Base-by-base conservation (phyloP, 2,113 vertebrate genomes). In the Vulpes lagopus region DNA sequence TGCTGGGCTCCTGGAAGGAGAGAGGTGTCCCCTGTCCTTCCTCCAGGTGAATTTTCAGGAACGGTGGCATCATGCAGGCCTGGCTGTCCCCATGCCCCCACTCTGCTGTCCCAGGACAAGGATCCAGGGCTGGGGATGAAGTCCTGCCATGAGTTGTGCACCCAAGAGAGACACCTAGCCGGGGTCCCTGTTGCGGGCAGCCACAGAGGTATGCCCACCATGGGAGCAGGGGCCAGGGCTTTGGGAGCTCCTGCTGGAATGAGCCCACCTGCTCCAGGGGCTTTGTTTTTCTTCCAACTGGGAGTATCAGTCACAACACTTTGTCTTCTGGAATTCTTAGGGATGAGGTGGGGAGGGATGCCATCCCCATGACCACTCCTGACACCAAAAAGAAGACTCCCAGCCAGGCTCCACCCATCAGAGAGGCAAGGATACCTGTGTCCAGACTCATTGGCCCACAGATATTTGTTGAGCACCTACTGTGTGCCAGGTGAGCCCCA, bases 141-240 rank as follows among this genome's bases (percentile, higher is more conserved):
- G 5, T 1, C 32, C 35, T 38, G 3, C 32, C 27, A 0, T 0
- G 2, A 71, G 3, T 12, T 5, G 25, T 27, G 15, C 73, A 9
- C n/a, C 12, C 16, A 25, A 51, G 30, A 65, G 73, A 81, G 22
- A 62, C 83, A 16, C 20, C 71, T 20, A 25, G 64, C 43, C 1
- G 2, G 12, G 0, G 11, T 16, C 49, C 55, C 3, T 0, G n/a
- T 0, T 20, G 55, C 65, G 3, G 11, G 22, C 9, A 0, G 2
- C 51, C 87, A 14, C 2, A 3, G 1, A 0, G 8, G 1, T 1
- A 15, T 11, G 11, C 2, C 8, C 49, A 4, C 9, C 23, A 1
- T 0, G 12, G 2, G 60, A n/a, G 3, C 20, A 15, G 16, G 49
- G 32, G 7, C 49, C 76, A 9, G 30, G 14, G 53, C 25, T 38